Evolutionary conservation across 2,797 vertebrate species (phyloP).

Genomic region (Pseudopleuronectes americanus): DNA sequence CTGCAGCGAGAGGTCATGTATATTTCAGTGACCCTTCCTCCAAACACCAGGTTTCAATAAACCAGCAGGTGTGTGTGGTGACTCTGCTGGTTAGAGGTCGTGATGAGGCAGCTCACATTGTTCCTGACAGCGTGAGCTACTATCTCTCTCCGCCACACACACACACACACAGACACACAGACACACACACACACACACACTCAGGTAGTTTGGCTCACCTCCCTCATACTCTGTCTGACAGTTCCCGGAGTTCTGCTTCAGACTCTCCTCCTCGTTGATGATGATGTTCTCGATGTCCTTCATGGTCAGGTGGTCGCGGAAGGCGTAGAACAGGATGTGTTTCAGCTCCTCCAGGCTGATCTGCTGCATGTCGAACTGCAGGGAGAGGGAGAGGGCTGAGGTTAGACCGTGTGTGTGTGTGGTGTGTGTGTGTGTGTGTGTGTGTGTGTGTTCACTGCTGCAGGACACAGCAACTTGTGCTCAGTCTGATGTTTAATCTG

Average conservation of each 20-base stretch:
- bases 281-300: constrained; percentile 99
- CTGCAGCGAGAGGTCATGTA: constrained; percentile 53
- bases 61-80: constrained; percentile 62
- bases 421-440: too few species aligned
- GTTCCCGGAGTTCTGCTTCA: constrained; percentile 96
- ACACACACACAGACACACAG: constrained; percentile 2
- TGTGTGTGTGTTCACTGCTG: background rate
- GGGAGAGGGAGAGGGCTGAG: constrained; percentile 25
- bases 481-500: too few species aligned
- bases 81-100: constrained; percentile 29
- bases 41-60: constrained; percentile 66
- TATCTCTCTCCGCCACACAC: constrained; percentile 5
- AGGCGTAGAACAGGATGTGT: constrained; percentile 98
- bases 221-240: constrained; percentile 98
- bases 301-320: constrained; percentile 98
- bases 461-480: background rate
- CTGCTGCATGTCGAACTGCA: constrained; percentile 98
- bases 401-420: background rate
- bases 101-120: constrained; percentile 48
- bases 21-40: constrained; percentile 65
- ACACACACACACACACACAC: constrained; percentile 21
- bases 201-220: constrained; percentile 69
- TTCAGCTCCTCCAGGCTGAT: constrained; percentile 98
- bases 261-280: constrained; percentile 97
- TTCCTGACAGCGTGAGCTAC: constrained; percentile 44